Evolutionary conservation across 2,113 vertebrate genomes (phyloP).

Genomic region (Ancistrus triradiatus): DNA sequence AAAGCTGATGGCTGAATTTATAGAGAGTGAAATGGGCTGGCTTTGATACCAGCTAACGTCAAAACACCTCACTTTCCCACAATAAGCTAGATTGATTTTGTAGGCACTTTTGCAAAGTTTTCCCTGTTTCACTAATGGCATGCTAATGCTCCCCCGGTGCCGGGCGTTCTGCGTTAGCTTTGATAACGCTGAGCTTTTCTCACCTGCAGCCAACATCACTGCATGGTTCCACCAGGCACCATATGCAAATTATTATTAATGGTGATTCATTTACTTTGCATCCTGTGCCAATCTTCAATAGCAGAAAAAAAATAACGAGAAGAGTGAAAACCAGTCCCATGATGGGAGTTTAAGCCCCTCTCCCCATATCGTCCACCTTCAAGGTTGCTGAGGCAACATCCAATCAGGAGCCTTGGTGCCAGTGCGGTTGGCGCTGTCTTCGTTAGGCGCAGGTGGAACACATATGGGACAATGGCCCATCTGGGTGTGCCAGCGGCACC

Average conservation of each 20-base stretch:
- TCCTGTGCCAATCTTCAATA: constrained; percentile 71
- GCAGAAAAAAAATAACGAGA: constrained; percentile 55
- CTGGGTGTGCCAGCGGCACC: constrained; percentile 70
- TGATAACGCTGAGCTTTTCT: constrained; percentile 61
- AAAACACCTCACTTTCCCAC: not conserved
- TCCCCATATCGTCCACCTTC: constrained; percentile 52
- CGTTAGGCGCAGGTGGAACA: constrained; percentile 71
- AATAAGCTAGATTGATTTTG: not conserved
- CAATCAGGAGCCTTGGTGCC: constrained; percentile 64
- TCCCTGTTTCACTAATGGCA: constrained; percentile 51
- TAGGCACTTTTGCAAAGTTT: constrained; percentile 14
- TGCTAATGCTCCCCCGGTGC: constrained; percentile 30
- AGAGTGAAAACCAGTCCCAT: constrained; percentile 57
- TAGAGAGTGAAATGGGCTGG: constrained; percentile 1
- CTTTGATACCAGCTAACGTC: not conserved
- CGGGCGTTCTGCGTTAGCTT: constrained; percentile 62
- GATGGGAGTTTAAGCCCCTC: constrained; percentile 59
- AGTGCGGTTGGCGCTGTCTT: constrained; percentile 67
- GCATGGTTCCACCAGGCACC: constrained; percentile 65
- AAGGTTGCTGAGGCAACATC: constrained; percentile 69
- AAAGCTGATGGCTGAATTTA: constrained; percentile 22
- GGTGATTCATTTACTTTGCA: constrained; percentile 70
- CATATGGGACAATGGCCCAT: constrained; percentile 72
- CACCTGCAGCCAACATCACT: constrained; percentile 67
- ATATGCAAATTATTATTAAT: constrained; percentile 75